Evolutionary conservation across 1,140 invertebrate genomes (phyloP), one percentile per base, ranked within the genome.

Genomic region (Atta texana): DNA sequence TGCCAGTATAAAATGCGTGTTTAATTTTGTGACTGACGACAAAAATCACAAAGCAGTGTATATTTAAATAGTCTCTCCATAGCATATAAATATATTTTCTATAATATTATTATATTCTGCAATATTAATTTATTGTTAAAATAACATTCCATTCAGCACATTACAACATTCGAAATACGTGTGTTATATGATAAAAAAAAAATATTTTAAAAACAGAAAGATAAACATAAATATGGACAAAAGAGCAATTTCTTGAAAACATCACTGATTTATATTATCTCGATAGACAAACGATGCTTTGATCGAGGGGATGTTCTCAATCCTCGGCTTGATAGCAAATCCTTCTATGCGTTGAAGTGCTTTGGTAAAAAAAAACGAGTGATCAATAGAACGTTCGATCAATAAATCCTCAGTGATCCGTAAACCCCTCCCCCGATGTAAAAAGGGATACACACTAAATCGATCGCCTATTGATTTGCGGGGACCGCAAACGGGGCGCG

Each of bases 401-500:
- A 74, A 90, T 90, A 84, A 87, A 90, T 90, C 71, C 87, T 72
- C 76, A 80, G 53, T 90, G 69, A 90, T 90, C 88, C 86, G 31
- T 57, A 21, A 28, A 28, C 24, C 31, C 69, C 24, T 0, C 49
- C 75, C 24, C 0, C 49, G 59, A 14, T 14, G 77, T 86, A 88
- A 88, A 90, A 88, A 90, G 64, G 74, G 82, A 88, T 88, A 34
- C 71, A n/a, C 57, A 21, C 16, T 14, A 53, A 85, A 93, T 94
- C 92, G 91, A 93, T 94, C 91, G 90, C 77, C 91, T 88, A 94
- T 94, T 94, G 93, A 94, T 94, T 90, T 3, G 85, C 64, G 88
- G 88, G 92, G 92, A 92, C 90, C 91, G 87, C 90, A 89, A 92
- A 92, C 92, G 89, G 89, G 64, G 85, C 91, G 93, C 89, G 93